Evolutionary conservation across 2,888 invertebrate genomes (phyloP).

Genomic region (Suillia variegata): DNA sequence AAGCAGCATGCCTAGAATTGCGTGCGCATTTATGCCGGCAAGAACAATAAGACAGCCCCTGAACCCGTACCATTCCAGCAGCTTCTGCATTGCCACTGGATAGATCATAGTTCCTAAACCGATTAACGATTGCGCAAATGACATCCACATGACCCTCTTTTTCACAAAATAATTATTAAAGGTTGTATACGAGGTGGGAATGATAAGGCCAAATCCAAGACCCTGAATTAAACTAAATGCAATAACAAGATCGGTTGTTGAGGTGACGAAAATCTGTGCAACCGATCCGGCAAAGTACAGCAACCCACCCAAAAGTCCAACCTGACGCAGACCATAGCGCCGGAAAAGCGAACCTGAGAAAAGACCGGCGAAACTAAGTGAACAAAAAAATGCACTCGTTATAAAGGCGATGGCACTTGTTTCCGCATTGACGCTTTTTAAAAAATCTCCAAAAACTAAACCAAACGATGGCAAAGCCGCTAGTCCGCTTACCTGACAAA

Average conservation of each 20-base stretch:
- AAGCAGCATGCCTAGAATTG: slow-evolving; percentile 71
- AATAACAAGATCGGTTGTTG: slow-evolving; percentile 68
- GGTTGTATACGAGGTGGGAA: slow-evolving; percentile 74
- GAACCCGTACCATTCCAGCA: slow-evolving; percentile 71
- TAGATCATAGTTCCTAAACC: slow-evolving; percentile 72
- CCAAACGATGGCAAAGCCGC: slow-evolving; percentile 74
- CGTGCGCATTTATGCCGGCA: slow-evolving; percentile 71
- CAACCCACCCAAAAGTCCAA: slow-evolving; percentile 70
- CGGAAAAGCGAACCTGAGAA: slow-evolving; percentile 71
- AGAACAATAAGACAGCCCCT: slow-evolving; percentile 72
- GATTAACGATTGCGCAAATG: slow-evolving; percentile 74
- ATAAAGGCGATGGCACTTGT: slow-evolving; percentile 74
- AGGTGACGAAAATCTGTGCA: slow-evolving; percentile 68
- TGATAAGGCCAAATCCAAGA: slow-evolving; percentile 73
- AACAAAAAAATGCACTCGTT: slow-evolving; percentile 69
- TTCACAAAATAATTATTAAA: slow-evolving; percentile 77
- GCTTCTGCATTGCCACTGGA: slow-evolving; percentile 69
- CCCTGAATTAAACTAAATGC: slow-evolving; percentile 73
- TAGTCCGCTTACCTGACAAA: slow-evolving; percentile 68
- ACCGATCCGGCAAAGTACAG: slow-evolving; percentile 70
- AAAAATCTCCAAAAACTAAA: slow-evolving; percentile 73
- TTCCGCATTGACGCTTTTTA: slow-evolving; percentile 69
- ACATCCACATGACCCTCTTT: slow-evolving; percentile 75
- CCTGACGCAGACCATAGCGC: slow-evolving; percentile 69
- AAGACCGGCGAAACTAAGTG: slow-evolving; percentile 66